These are phyloP conservation scores for Emydura subglobosa DNA, from an alignment of 2,113 vertebrate species.

Conservation along the genomic window DNA sequence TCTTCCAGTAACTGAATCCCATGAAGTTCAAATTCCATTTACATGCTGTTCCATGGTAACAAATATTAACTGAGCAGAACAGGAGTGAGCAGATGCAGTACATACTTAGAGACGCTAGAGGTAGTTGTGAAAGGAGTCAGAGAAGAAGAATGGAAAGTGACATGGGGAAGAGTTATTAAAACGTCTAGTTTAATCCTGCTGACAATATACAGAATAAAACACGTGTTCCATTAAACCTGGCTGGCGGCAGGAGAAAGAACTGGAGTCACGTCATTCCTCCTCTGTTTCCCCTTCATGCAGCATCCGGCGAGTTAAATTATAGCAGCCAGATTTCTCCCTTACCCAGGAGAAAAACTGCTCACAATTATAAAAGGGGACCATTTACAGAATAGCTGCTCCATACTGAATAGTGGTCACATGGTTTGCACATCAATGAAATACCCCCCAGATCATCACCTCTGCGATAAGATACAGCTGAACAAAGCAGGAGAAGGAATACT, in stretches of 20 bases:
- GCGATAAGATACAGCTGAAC: not conserved
- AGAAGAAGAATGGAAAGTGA: not conserved
- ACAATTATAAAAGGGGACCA: not conserved
- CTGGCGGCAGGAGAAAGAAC: not conserved
- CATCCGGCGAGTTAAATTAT: not conserved
- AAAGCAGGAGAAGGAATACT: not conserved
- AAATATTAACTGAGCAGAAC: not conserved
- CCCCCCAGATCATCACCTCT: rapidly evolving
- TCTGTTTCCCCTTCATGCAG: not conserved
- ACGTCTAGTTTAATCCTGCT: not conserved
- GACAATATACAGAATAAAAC: not conserved
- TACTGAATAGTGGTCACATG: rapidly evolving
- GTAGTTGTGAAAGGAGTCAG: not conserved
- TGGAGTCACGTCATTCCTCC: not conserved
- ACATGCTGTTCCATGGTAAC: not conserved
- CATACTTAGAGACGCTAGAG: not conserved
- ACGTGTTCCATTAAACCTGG: not conserved
- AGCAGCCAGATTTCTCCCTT: not conserved
- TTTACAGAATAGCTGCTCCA: not conserved
- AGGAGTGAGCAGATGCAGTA: not conserved
- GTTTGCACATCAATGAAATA: not conserved
- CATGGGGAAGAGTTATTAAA: not conserved
- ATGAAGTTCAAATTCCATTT: not conserved
- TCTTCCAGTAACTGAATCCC: not conserved
- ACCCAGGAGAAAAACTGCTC: not conserved